Evolutionary conservation across 2,113 vertebrate genomes (phyloP).

Genomic region (Odocoileus virginianus): DNA sequence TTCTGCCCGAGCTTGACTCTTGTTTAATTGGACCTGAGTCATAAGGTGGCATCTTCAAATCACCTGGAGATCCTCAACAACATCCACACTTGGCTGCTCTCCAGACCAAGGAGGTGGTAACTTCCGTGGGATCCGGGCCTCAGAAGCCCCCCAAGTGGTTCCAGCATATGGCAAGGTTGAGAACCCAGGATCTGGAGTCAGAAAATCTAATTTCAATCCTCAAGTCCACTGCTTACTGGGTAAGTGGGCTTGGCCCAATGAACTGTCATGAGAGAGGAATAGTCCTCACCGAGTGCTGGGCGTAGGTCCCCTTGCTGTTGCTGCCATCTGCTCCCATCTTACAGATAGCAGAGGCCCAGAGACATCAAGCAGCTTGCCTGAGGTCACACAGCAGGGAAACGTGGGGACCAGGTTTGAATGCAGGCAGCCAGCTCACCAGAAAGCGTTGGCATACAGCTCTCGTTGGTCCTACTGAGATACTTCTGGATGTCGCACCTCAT

Average conservation of each 20-base stretch:
- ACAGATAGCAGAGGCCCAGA: not conserved
- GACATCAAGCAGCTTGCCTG: not conserved
- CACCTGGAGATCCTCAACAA: not conserved
- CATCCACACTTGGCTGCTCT: not conserved
- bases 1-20: not conserved
- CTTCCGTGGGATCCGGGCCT: too few relatives aligned
- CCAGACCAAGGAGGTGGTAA: not conserved
- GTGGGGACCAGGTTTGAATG: fast-evolving
- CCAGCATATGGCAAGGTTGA: not conserved
- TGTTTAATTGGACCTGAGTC: not conserved
- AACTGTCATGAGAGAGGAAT: not conserved
- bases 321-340: not conserved
- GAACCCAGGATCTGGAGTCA: not conserved
- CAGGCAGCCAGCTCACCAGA: not conserved
- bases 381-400: not conserved
- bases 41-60: fast-evolving
- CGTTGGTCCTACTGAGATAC: not conserved
- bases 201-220: not conserved
- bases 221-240: not conserved
- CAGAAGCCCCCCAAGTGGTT: not conserved
- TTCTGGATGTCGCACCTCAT: not conserved
- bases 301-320: not conserved
- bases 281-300: fast-evolving
- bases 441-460: not conserved
- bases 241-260: not conserved